phyloP scores from a whole-genome alignment of 2,888 invertebrate genomes.

The Cataglyphis rosenhaueri region DNA sequence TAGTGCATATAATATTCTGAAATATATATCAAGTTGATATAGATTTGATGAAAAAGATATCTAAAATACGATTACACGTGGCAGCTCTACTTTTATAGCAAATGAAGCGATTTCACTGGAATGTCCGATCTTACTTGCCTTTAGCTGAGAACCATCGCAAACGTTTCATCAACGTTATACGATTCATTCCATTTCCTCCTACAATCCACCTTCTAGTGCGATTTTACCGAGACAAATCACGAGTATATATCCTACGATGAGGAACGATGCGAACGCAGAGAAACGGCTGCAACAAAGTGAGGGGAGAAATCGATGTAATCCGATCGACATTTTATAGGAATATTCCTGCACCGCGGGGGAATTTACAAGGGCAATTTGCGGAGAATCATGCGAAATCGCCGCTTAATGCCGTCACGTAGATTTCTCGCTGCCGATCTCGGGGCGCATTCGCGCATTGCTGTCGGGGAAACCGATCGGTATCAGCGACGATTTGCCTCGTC shows the following conservation, averaged over 20 bases:
- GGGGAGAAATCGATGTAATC: constrained; percentile 44
- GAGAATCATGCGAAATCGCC: constrained; percentile 73
- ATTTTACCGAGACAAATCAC: constrained; percentile 46
- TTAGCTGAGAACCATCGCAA: constrained; percentile 27
- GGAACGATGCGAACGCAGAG: constrained; percentile 17
- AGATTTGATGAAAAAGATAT: neutral
- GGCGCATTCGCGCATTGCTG: constrained; percentile 51
- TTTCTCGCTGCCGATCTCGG: constrained; percentile 60
- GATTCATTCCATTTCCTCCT: constrained; percentile 35
- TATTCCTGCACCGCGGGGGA: constrained; percentile 57
- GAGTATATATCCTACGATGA: constrained; percentile 22
- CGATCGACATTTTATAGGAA: constrained; percentile 45
- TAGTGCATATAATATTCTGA: neutral
- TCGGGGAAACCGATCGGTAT: constrained; percentile 60
- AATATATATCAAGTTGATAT: neutral
- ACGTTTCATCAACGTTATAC: constrained; percentile 33
- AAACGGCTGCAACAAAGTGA: constrained; percentile 31
- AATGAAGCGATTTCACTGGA: constrained; percentile 18
- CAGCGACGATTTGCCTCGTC: constrained; percentile 69
- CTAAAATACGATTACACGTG: neutral
- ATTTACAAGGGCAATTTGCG: constrained; percentile 72
- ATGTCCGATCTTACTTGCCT: constrained; percentile 15
- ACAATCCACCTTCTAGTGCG: constrained; percentile 29
- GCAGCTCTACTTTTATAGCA: neutral
- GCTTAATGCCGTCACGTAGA: constrained; percentile 78